Conservation (phyloP, 2,113 vertebrate species). For the Sinosuthora webbiana region DNA sequence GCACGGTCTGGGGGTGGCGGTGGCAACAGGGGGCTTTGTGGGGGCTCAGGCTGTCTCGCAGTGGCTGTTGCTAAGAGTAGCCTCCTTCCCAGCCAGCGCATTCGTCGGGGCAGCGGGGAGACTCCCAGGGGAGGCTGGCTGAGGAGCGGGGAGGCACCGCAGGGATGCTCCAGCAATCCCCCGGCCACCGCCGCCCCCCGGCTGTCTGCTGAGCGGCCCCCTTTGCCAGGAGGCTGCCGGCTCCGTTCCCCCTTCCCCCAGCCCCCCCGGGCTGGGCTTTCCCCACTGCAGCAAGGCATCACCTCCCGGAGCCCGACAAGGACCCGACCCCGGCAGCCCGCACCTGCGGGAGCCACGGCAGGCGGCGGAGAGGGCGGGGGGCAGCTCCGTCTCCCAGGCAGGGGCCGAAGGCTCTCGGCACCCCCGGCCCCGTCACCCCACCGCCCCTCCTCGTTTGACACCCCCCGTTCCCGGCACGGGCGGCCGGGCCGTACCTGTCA, state of each 20-base stretch:
- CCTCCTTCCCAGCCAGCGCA: neutral
- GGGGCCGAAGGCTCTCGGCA: neutral
- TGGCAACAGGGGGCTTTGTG: neutral
- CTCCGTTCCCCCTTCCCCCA: neutral
- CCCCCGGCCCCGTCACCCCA: neutral
- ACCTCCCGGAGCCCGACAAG: neutral
- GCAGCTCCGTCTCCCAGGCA: neutral
- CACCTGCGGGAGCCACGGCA: neutral
- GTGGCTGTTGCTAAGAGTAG: neutral
- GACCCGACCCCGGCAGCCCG: neutral
- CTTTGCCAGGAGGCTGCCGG: neutral
- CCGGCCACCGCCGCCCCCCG: neutral
- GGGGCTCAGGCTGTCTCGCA: neutral
- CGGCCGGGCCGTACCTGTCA: neutral
- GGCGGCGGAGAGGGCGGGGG: neutral
- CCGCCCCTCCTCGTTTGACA: no score
- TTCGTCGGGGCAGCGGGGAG: neutral
- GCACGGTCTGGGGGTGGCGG: fast-evolving
- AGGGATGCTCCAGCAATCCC: neutral
- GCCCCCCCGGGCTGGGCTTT: neutral
- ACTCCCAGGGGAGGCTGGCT: neutral
- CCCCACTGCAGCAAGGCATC: neutral
- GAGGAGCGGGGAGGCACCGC: neutral
- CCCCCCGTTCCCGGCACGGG: neutral
- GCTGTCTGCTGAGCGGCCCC: neutral